phyloP scores from a whole-genome alignment of 2,113 vertebrate species.

The Cinclus mexicanus region DNA sequence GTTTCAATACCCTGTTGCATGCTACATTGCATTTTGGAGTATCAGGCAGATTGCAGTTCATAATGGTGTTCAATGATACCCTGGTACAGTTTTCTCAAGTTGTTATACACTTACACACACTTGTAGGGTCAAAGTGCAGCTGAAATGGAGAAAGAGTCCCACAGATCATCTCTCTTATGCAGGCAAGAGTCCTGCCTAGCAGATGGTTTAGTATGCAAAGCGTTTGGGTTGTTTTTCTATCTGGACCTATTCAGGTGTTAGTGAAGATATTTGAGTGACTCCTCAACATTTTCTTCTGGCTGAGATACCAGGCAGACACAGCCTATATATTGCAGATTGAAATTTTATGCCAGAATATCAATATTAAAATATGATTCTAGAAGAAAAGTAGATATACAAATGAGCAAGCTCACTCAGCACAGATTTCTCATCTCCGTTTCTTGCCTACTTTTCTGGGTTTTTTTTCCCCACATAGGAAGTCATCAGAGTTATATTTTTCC shows the following conservation, averaged over 20 bases:
- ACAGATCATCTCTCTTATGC: neutral
- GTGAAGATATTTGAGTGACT: neutral
- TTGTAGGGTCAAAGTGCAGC: neutral
- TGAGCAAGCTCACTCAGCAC: neutral
- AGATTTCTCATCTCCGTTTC: slow-evolving; percentile 33
- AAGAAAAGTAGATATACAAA: neutral
- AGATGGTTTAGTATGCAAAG: neutral
- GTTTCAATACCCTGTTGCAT: rapidly evolving
- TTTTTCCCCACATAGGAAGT: slow-evolving; percentile 24
- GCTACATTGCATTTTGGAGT: neutral
- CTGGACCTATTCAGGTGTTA: neutral
- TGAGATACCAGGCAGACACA: neutral
- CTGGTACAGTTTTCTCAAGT: neutral
- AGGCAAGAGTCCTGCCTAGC: neutral
- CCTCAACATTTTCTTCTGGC: neutral
- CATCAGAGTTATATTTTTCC: slow-evolving; percentile 55
- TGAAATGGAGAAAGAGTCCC: neutral
- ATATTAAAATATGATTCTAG: neutral
- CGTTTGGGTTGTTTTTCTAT: neutral
- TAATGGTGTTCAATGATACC: neutral
- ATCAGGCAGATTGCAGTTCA: neutral
- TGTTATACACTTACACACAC: neutral
- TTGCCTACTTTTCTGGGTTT: neutral
- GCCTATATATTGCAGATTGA: neutral
- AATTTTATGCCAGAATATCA: neutral